Percentiles rank a stretch among this genome's conserved stretches.
These are phyloP conservation scores for Merodon equestris DNA, from an alignment of 2,888 invertebrate species.

Conservation along the genomic window DNA sequence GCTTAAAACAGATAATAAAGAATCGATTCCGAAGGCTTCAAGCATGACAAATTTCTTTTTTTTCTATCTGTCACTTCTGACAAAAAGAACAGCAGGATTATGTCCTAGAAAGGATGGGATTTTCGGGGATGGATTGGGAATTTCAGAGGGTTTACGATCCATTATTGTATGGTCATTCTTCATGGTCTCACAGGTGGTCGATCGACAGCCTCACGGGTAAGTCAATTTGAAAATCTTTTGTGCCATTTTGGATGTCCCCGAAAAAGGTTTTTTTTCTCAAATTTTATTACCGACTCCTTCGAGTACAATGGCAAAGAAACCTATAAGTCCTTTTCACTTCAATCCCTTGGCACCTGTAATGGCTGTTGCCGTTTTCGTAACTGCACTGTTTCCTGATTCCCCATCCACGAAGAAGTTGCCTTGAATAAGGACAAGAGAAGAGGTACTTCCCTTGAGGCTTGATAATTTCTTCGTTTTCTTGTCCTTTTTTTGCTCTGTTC, in stretches of 20 bases:
- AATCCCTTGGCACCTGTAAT: slow-evolving; percentile 48
- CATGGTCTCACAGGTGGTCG: slow-evolving; percentile 12
- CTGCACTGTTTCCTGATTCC: slow-evolving; percentile 21
- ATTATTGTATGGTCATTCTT: too few species aligned
- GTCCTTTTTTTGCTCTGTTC: background rate
- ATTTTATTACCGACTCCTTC: slow-evolving; percentile 58
- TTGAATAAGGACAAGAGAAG: background rate
- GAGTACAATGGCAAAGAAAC: slow-evolving; percentile 41
- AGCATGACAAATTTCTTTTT: too few species aligned
- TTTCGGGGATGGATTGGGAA: too few species aligned
- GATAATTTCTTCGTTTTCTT: slow-evolving; percentile 11
- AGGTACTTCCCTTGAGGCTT: slow-evolving; percentile 21
- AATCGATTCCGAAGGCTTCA: too few species aligned
- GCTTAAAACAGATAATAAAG: too few species aligned
- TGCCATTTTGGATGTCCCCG: slow-evolving; percentile 29
- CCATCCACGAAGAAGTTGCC: background rate
- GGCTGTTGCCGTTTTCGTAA: slow-evolving; percentile 24
- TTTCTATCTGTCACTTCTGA: too few species aligned
- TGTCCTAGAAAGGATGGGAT: too few species aligned
- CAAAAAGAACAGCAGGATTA: too few species aligned
- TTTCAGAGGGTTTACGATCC: too few species aligned
- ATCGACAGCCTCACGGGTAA: slow-evolving; percentile 29
- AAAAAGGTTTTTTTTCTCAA: slow-evolving; percentile 30
- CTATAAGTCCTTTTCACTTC: slow-evolving; percentile 35
- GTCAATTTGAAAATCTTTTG: slow-evolving; percentile 57